Evolutionary conservation across 2,888 invertebrate species (phyloP), one percentile per base, ranked within the genome.

Genomic region (Cosmia trapezina): DNA sequence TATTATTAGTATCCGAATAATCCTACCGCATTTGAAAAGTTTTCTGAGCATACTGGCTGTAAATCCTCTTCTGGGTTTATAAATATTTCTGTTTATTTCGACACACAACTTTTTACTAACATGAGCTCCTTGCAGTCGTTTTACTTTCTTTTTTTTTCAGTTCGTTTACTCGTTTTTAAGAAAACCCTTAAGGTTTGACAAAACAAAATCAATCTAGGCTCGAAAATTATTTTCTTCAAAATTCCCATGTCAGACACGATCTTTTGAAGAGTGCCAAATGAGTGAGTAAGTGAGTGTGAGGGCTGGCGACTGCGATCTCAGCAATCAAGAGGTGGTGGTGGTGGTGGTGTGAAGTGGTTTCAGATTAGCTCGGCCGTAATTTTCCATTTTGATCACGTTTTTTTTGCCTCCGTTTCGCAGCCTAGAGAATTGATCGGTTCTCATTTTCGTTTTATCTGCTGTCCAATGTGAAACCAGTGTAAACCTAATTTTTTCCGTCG

Each of bases 1-100:
- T n/a, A n/a, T n/a, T n/a, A n/a, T 75, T 53, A 62, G 41, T 33
- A 61, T 53, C 41, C 19, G 19, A 59, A 47, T 73, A 75, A 54
- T 63, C 49, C 41, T 22, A 41, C n/a, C 41, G 12, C 14, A 74
- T 49, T 51, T 19, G 33, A 54, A 68, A 54, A 59, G 47, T 59
- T 59, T 37, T 59, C 14, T 28, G 4, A 53, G 9, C 14, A 7
- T 17, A 63, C 53, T 19, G 19, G 57, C 33, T 63, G 63, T 59
- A 59, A 68, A 59, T n/a, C n/a, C n/a, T 51, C 5, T 51, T 43
- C 12, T 17, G 19, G 28, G 4, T 28, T 67, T 11, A 33, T 4
- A 57, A 17, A 67, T n/a, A 59, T 43, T 43, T 43, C 14, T 14
- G 4, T 41, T 17, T 5, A 43, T 22, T 60, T 17, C 60, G 3